Evolutionary conservation across 2,888 invertebrate species (phyloP).

Genomic region (Bursaphelenchus okinawaensis): DNA sequence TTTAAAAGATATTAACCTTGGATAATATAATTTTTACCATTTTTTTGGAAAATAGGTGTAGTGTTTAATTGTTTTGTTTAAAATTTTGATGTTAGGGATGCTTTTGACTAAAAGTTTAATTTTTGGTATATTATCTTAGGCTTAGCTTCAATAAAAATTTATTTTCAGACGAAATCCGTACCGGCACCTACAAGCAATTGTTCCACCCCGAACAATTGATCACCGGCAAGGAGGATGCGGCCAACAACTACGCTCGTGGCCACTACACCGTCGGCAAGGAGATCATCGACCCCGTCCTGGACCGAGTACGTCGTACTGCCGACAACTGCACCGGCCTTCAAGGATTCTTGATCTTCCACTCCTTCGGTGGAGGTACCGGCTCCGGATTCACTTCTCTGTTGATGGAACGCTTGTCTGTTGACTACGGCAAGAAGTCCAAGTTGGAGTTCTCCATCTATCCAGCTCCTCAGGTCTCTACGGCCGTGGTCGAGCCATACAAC

Average conservation of each 20-base stretch:
- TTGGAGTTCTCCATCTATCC: slow-evolving; percentile 84
- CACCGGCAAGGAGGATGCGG: slow-evolving; percentile 70
- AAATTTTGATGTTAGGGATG: too few species aligned
- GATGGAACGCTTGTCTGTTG: slow-evolving; percentile 78
- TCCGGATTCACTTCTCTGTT: slow-evolving; percentile 78
- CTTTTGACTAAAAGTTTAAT: too few species aligned
- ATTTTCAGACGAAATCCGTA: slow-evolving; percentile 29
- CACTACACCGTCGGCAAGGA: slow-evolving; percentile 81
- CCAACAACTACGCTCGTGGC: slow-evolving; percentile 93
- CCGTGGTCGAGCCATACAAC: slow-evolving; percentile 63
- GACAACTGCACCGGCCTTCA: slow-evolving; percentile 29
- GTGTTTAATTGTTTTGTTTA: too few species aligned
- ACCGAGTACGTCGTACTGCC: slow-evolving; percentile 44
- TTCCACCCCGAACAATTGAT: slow-evolving; percentile 81
- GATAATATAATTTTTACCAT: not conserved
- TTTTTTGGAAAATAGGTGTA: too few species aligned
- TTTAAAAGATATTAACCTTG: too few species aligned
- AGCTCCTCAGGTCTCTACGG: slow-evolving; percentile 66
- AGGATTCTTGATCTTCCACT: slow-evolving; percentile 80
- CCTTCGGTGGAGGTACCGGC: slow-evolving; percentile 65
- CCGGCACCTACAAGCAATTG: slow-evolving; percentile 68
- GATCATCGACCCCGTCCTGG: slow-evolving; percentile 65
- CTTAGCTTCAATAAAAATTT: too few species aligned
- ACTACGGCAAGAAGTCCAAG: slow-evolving; percentile 62
- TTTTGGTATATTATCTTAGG: too few species aligned